Base-by-base conservation (phyloP, 2,113 vertebrate species). In the Prunella fulvescens region DNA sequence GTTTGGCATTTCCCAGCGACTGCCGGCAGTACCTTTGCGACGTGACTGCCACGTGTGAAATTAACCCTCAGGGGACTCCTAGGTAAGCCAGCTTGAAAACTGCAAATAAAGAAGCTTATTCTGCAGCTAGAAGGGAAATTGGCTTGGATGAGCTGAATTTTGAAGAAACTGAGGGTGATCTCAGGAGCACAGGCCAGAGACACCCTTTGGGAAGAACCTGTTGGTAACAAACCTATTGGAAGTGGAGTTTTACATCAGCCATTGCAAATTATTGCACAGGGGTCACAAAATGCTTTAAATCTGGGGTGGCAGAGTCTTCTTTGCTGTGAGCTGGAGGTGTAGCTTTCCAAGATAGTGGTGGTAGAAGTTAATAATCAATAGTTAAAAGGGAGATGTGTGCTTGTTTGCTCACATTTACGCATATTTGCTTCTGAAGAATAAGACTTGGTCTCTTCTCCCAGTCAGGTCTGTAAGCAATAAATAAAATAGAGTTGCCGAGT, bases 1-100 rank as follows among this genome's bases (percentile, higher is more conserved):
- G 99, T 93, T 42, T 45, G 19, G 69, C 26, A 1, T 81, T 97
- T 61, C 73, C 78, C 72, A 96, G 66, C 0, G 77, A 94, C 12
- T 99, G 99, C 86, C 82, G 22, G 8, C 53, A 40, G 1, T 65
- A 94, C 37, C 93, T 97, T 31, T 99, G 99, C 0, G 97, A 98
- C 37, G 6, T 80, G n/a, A 97, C 97, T 33, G 98, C 98, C 37
- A 94, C 44, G 1, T 99, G 99, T 90, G 94, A 97, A 90, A 45
- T 96, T n/a, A 94, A 94, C 66, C 66, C 94, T 5, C 91, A 97
- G 35, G 97, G 97, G n/a, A 95, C 64, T 90, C 83, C 77, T 33
- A 98, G 94, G 98, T 98, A 69, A 90, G 95, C 54, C 67, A 23
- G 3, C 24, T 61, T 70, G 53, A 78, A 81, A 40, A 26, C 18